These are phyloP conservation scores for Coregonus suidteri DNA, from an alignment of 2,797 vertebrate genomes.

Conservation along the genomic window DNA sequence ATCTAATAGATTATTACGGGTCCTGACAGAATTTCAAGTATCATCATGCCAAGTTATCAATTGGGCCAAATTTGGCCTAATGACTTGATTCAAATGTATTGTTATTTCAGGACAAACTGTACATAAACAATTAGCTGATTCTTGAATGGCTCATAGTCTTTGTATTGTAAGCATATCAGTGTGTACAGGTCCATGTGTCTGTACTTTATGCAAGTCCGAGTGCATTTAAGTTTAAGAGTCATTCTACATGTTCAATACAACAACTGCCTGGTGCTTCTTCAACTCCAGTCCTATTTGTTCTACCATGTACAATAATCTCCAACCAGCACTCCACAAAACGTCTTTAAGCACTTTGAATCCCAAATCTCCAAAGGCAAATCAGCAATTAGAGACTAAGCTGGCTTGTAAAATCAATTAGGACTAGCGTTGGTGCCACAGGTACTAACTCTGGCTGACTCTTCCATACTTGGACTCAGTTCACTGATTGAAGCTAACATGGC, in stretches of 20 bases:
- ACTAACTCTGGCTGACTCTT: constrained; percentile 42
- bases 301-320: constrained; percentile 58
- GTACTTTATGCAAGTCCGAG: background rate
- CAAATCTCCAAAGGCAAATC: constrained; percentile 66
- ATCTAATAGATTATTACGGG: background rate
- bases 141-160: background rate
- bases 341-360: constrained; percentile 64
- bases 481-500: constrained; percentile 42
- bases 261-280: constrained; percentile 40
- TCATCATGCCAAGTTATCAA: background rate
- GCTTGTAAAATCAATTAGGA: constrained; percentile 71
- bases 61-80: background rate
- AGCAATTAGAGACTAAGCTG: constrained; percentile 72
- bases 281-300: constrained; percentile 44
- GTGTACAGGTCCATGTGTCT: background rate
- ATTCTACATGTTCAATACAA: background rate
- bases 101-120: too few relatives aligned
- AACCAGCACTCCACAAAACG: constrained; percentile 51
- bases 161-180: constrained; percentile 7
- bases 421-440: constrained; percentile 63
- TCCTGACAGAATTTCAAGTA: too few relatives aligned
- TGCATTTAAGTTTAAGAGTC: background rate
- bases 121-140: too few relatives aligned
- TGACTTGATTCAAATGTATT: too few relatives aligned
- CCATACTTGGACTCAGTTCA: constrained; percentile 42